Evolutionary conservation across 2,113 vertebrate species (phyloP), one percentile per base, ranked within the genome.

Genomic region (Festucalex cinctus): DNA sequence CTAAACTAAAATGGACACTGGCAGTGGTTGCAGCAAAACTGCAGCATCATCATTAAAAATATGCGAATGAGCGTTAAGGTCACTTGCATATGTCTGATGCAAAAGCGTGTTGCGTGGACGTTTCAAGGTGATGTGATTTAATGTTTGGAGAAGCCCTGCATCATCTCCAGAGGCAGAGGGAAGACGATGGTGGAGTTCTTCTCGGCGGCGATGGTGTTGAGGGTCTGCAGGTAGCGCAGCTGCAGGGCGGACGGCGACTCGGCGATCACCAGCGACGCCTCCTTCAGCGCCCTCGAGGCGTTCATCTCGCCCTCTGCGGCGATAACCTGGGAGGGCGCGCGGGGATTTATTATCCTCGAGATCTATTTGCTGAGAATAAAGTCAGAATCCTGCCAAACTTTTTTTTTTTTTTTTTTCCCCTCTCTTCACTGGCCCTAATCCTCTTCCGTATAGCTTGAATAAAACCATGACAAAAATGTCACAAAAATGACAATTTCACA

Each of bases 181-280:
- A 98, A 98, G 80, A 97, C 81, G 39, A 98, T 96, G 54, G 95
- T 98, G 66, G 95, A 97, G 82, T 95, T 97, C 75, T 98, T 95
- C 81, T 96, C 95, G 0, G 93, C 92, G 0, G 94, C 94, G 4
- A 98, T 98, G 83, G 94, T 95, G 89, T 90, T 95, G 77, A 96
- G 89, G 16, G 94, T 96, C 92, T 97, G 95, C 43, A 98, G 90
- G 76, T 97, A 99, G 2, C 94, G 94, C 17, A 99, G 93, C 91
- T 98, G 95, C 37, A 99, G 93, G 35, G 93, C 96, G 0, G 94
- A 93, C 0, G 96, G 96, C 5, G 94, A 96, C 82, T 98, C 95
- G 0, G 94, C 91, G 63, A 98, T 95, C 54, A 97, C 94, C 32
- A 95, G 91, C 8, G 96, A 91, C 0, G 95, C 95, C 80, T 99